Evolutionary conservation across 1,140 invertebrate species (phyloP).

Genomic region (Dufourea novaeangliae): DNA sequence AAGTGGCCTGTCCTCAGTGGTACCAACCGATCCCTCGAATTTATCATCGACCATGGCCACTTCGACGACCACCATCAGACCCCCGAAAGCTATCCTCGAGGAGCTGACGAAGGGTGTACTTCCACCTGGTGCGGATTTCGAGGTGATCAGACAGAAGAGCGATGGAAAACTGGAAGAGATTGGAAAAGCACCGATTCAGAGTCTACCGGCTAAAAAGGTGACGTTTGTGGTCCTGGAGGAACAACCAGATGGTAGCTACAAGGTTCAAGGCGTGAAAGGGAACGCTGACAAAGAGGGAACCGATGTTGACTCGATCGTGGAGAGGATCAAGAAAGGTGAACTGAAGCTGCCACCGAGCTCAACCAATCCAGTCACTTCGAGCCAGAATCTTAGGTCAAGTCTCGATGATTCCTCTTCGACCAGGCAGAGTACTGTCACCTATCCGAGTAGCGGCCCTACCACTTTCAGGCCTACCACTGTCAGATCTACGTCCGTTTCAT

Average conservation of each 20-base stretch:
- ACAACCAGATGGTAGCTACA: slow-evolving; percentile 90
- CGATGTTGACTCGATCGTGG: slow-evolving; percentile 90
- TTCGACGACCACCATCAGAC: slow-evolving; percentile 81
- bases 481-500: slow-evolving; percentile 45
- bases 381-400: slow-evolving; percentile 35
- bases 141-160: slow-evolving; percentile 88
- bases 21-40: slow-evolving; percentile 52
- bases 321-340: slow-evolving; percentile 90
- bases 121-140: slow-evolving; percentile 89
- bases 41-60: slow-evolving; percentile 64
- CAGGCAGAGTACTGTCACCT: not conserved
- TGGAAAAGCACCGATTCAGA: slow-evolving; percentile 83
- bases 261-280: slow-evolving; percentile 89
- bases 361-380: slow-evolving; percentile 52
- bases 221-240: slow-evolving; percentile 93
- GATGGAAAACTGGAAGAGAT: slow-evolving; percentile 88
- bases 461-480: slow-evolving; percentile 72
- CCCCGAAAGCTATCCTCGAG: slow-evolving; percentile 84
- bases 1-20: slow-evolving; percentile 66
- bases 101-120: slow-evolving; percentile 89
- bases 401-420: slow-evolving; percentile 38
- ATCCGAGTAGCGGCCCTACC: slow-evolving; percentile 35
- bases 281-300: slow-evolving; percentile 86
- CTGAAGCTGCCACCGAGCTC: slow-evolving; percentile 88
- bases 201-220: slow-evolving; percentile 89